A percentile compares a stretch with the other conserved stretches of the same genome.
Conservation (phyloP, 2,113 vertebrate genomes). For the Hymenochirus boettgeri region DNA sequence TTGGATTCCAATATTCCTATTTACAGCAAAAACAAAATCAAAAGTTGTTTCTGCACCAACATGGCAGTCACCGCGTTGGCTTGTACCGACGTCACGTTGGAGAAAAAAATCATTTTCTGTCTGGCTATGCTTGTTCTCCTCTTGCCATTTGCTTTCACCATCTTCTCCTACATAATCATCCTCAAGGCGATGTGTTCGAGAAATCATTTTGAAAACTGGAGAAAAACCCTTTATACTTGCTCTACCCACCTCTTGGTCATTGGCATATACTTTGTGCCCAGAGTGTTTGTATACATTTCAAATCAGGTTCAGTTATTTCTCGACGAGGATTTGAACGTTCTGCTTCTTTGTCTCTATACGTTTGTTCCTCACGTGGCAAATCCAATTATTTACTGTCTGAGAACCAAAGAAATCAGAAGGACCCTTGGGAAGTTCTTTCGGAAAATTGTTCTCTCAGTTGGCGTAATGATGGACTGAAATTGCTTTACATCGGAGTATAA, state of each 20-base stretch:
- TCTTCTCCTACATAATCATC: constrained; percentile 31
- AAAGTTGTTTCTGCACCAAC: constrained; percentile 27
- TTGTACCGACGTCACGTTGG: not conserved
- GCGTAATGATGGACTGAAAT: too few species aligned
- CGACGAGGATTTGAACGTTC: constrained; percentile 25
- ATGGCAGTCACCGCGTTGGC: constrained; percentile 7
- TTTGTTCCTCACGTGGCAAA: constrained; percentile 32
- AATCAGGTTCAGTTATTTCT: constrained; percentile 22
- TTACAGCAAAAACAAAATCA: constrained; percentile 1
- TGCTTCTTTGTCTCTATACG: constrained; percentile 26
- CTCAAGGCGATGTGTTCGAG: constrained; percentile 12
- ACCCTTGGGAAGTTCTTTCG: constrained; percentile 11
- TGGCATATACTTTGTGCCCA: constrained; percentile 26
- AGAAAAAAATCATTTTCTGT: not conserved
- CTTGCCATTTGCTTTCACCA: constrained; percentile 15
- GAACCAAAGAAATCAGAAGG: constrained; percentile 24
- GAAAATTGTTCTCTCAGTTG: not conserved
- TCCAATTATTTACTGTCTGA: constrained; percentile 29
- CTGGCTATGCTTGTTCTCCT: constrained; percentile 33
- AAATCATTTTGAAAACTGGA: not conserved
- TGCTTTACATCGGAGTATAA: too few species aligned
- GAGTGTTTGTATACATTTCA: constrained; percentile 27
- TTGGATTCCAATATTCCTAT: constrained; percentile 4
- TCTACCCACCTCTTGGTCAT: constrained; percentile 16
- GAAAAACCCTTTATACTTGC: constrained; percentile 26